Evolutionary conservation across 2,888 invertebrate species (phyloP), one percentile per base, ranked within the genome.

Genomic region (Philopedon plagiatum): DNA sequence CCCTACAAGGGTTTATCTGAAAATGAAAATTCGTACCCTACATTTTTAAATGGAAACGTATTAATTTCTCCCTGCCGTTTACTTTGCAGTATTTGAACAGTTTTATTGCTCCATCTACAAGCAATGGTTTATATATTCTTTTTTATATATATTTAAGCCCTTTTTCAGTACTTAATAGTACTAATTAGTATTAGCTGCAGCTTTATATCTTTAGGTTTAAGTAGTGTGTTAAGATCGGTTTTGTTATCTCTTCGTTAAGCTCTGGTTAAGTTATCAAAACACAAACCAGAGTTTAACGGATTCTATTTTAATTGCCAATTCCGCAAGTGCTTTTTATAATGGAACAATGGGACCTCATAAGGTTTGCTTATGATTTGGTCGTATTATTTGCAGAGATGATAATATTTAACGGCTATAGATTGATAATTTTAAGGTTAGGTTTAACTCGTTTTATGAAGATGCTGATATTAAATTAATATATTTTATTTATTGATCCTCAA

Each of bases 61-160:
- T 34, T 34, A n/a, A 34, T 39, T 39, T 39, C 39, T 39, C 39
- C 15, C 34, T 41, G 7, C 13, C 15, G 1, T 41, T 18, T 44
- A 44, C 19, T 32, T 34, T 39, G 58, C 58, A 60, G 58, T 60
- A 60, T 60, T 60, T 58, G 4, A 11, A 44, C n/a, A 49, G 13
- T 61, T 19, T 19, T 41, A 26, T 61, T 61, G 61, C 61, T 61
- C 61, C 61, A 18, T 61, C 5, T 61, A 61, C 61, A 61, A 61
- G 61, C 61, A 60, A 60, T 60, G 4, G n/a, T 60, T 2, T n/a
- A 26, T 51, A 51, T 29, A 3, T n/a, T 7, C 11, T 46, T 46
- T 19, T 21, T 51, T 51, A 29, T 51, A 29, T 51, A 51, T 51
- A 23, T 46, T 46, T 26, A 26, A 51, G 26, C 3, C 13, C 13